phyloP scores from a whole-genome alignment of 1,140 invertebrate species.

The Bombus soroeensis region DNA sequence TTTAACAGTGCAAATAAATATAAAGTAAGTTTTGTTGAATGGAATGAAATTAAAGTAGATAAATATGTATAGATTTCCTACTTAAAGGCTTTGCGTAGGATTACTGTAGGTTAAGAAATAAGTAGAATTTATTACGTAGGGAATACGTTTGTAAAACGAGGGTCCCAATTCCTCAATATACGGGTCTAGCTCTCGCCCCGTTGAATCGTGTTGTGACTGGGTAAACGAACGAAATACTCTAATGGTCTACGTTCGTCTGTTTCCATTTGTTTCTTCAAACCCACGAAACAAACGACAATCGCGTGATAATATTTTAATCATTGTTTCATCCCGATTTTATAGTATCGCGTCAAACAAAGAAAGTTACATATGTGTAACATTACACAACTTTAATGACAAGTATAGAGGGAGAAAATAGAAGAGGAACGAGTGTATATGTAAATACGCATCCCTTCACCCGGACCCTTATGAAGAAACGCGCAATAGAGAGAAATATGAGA shows the following conservation, averaged over 20 bases:
- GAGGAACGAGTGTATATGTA: slow-evolving; percentile 29
- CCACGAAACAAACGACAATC: neutral
- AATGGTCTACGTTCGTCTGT: slow-evolving; percentile 36
- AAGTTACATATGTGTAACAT: too few species aligned
- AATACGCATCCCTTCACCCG: slow-evolving; percentile 36
- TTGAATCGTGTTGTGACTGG: slow-evolving; percentile 39
- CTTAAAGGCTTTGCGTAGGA: neutral
- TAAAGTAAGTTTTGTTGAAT: neutral
- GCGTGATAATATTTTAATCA: neutral
- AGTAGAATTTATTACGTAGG: neutral
- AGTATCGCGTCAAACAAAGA: neutral
- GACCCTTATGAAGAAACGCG: neutral
- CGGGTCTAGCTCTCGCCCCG: slow-evolving; percentile 31
- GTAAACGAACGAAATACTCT: slow-evolving; percentile 50
- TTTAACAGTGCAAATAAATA: neutral
- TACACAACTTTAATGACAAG: neutral
- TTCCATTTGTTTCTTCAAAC: slow-evolving; percentile 28
- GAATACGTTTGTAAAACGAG: neutral
- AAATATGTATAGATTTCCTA: neutral
- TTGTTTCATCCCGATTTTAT: neutral
- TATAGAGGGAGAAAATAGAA: neutral
- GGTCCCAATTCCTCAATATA: neutral
- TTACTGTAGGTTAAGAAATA: too few species aligned
- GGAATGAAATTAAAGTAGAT: neutral
- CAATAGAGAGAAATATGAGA: slow-evolving; percentile 1